Evolutionary conservation across 2,797 vertebrate genomes (phyloP), one percentile per base, ranked within the genome.

Genomic region (Columba guinea): DNA sequence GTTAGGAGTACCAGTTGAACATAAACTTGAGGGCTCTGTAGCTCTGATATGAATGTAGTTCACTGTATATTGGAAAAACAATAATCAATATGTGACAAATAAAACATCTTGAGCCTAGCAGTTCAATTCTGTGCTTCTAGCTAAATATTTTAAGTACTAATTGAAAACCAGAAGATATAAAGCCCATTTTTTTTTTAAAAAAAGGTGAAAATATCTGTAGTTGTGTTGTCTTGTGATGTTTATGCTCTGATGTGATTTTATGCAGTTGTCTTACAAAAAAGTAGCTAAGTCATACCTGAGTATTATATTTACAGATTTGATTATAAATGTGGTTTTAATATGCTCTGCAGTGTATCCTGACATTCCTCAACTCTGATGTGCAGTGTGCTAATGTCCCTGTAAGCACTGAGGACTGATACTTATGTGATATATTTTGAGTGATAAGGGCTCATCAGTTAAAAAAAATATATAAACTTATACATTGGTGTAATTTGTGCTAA

Each of bases 101-200:
- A 46, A 87, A 52, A 22, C 1, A 2, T 21, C 13, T 35, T 69
- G 77, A 80, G 67, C 56, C 16, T 59, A 74, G 52, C 32, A 82
- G 74, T 82, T 95, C 65, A 73, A 1, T 80, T 71, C 60, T 94
- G 58, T 84, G 67, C 67, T 93, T 90, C 73, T 82, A 87, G 83
- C 48, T 60, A 73, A 89, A 32, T 82, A 41, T 74, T 93, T 74
- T 70, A 65, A 41, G 44, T 91, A 39, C 60, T 77, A 77, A 76
- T 68, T 91, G 65, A 20, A 75, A 91, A 24, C 5, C 5, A 79
- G 69, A 62, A 87, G 35, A 52, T 48, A 30, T 32, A 71, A 94
- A 93, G 34, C 44, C 62, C 32, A 16, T 64, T 8, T 34, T 85
- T 87, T 65, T 44, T 41, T n/a, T n/a, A n/a, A 44, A 44, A 11